phyloP scores from a whole-genome alignment of 2,113 vertebrate species.

The Platysternon megacephalum region DNA sequence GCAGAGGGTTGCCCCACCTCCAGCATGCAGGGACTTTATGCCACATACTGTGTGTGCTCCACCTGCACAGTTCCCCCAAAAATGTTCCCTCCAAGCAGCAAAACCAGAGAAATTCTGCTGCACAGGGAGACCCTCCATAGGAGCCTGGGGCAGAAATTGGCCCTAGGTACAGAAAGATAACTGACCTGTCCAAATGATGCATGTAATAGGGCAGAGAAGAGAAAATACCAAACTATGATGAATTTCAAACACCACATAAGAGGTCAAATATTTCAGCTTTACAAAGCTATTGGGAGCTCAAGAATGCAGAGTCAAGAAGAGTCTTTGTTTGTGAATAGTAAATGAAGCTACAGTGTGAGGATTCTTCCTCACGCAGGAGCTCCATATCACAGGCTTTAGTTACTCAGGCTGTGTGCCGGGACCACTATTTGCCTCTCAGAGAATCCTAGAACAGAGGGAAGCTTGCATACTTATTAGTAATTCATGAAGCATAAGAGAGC shows the following conservation, averaged over 20 bases:
- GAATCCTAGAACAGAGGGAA: not conserved
- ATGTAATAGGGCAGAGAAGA: not conserved
- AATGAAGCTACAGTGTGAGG: accelerated
- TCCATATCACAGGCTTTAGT: accelerated
- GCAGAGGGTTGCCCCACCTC: not conserved
- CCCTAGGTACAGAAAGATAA: not conserved
- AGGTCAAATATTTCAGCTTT: not conserved
- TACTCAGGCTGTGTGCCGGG: not conserved
- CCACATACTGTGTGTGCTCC: not conserved
- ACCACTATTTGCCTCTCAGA: not conserved
- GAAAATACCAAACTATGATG: not conserved
- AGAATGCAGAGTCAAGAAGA: not conserved
- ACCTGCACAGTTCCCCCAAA: accelerated
- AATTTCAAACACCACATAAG: not conserved
- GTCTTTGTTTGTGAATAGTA: not conserved
- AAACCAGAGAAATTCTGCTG: not conserved
- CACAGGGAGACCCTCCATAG: too few species aligned
- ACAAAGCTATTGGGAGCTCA: accelerated
- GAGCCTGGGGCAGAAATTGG: not conserved
- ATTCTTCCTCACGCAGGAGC: not conserved
- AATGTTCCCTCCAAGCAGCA: not conserved
- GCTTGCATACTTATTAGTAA: not conserved
- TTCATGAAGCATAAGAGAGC: not conserved
- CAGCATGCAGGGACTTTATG: accelerated
- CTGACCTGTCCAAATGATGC: not conserved